A percentile compares a stretch with the other conserved stretches of the same genome.
phyloP scores from a whole-genome alignment of 1,140 invertebrate species.

The Araneus ventricosus region DNA sequence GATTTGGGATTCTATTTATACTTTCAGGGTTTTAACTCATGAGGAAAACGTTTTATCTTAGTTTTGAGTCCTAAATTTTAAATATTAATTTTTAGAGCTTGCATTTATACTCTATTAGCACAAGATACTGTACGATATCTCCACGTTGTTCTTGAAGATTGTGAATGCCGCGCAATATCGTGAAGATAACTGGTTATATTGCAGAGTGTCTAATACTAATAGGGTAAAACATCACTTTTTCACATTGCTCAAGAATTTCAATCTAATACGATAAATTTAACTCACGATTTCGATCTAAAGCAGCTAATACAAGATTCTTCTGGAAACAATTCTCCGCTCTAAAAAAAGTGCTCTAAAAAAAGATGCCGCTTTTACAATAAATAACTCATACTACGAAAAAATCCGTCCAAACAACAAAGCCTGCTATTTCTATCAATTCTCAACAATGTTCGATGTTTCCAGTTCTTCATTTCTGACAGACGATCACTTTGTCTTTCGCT shows the following conservation, averaged over 20 bases:
- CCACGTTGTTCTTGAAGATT: too few relatives aligned
- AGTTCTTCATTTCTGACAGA: slow-evolving; percentile 47
- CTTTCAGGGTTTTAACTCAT: too few relatives aligned
- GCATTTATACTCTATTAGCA: too few relatives aligned
- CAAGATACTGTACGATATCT: too few relatives aligned
- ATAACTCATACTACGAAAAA: background rate
- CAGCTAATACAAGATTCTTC: background rate
- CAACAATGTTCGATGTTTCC: slow-evolving; percentile 18
- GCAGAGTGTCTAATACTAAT: too few relatives aligned
- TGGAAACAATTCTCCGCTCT: background rate
- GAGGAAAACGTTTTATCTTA: too few relatives aligned
- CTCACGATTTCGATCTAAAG: background rate
- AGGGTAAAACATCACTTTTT: too few relatives aligned
- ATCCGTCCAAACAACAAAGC: background rate
- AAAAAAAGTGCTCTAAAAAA: background rate
- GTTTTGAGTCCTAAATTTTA: too few relatives aligned
- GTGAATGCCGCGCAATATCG: too few relatives aligned
- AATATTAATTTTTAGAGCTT: too few relatives aligned
- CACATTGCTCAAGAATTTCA: background rate
- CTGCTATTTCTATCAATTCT: slow-evolving; percentile 57
- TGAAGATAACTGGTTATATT: too few relatives aligned
- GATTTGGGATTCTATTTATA: too few relatives aligned
- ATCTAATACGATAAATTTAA: background rate
- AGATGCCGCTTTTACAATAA: background rate
- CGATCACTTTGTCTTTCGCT: slow-evolving; percentile 58